Conservation (phyloP, 2,888 invertebrate species). For the Euspilapteryx auroguttella region DNA sequence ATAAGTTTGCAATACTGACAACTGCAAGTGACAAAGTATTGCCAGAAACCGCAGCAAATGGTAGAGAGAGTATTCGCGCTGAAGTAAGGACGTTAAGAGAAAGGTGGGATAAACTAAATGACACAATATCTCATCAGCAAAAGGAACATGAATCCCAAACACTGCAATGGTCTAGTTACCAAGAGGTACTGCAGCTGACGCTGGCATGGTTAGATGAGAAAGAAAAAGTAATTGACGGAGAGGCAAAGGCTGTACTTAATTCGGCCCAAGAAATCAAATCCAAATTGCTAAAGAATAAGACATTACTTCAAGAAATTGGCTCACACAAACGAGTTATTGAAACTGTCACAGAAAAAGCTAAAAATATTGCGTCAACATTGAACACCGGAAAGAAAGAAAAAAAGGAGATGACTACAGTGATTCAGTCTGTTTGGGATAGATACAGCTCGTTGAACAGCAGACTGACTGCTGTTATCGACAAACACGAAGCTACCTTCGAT, state of each 20-base stretch:
- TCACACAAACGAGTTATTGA: constrained; percentile 91
- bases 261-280: constrained; percentile 84
- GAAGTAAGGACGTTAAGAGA: constrained; percentile 80
- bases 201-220: constrained; percentile 84
- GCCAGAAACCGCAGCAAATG: constrained; percentile 89
- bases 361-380: constrained; percentile 64
- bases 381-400: constrained; percentile 57
- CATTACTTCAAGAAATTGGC: constrained; percentile 83
- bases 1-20: constrained; percentile 73
- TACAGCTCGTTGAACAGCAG: constrained; percentile 73
- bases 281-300: constrained; percentile 83
- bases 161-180: constrained; percentile 81
- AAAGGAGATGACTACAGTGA: constrained; percentile 68
- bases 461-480: constrained; percentile 68
- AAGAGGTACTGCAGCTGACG: constrained; percentile 82
- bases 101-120: constrained; percentile 86
- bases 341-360: constrained; percentile 86
- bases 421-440: constrained; percentile 73
- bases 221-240: constrained; percentile 74
- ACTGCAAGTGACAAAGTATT: constrained; percentile 86
- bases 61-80: constrained; percentile 85
- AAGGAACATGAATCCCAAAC: constrained; percentile 83
- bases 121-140: constrained; percentile 81
- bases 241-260: constrained; percentile 71
- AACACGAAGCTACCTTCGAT: constrained; percentile 76